Evolutionary conservation across 2,113 vertebrate genomes (phyloP).

Genomic region (Nerophis ophidion): DNA sequence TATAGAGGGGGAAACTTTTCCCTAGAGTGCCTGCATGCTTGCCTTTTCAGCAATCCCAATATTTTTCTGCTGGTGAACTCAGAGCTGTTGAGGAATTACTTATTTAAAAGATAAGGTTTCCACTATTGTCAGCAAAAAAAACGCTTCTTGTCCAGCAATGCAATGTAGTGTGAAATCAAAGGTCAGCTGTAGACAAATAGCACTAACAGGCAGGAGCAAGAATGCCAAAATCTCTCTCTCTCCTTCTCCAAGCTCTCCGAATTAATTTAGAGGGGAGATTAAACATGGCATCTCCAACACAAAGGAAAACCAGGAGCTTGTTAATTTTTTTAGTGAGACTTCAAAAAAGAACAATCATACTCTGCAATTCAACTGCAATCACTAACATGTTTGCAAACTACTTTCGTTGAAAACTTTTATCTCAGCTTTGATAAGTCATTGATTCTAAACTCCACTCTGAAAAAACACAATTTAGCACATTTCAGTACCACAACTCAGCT

Average conservation of each 20-base stretch:
- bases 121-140: constrained; percentile 76
- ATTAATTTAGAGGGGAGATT: constrained; percentile 72
- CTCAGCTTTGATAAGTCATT: constrained; percentile 53
- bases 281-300: constrained; percentile 54
- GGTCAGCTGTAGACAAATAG: constrained; percentile 74
- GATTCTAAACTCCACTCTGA: constrained; percentile 58
- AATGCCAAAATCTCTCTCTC: constrained; percentile 62
- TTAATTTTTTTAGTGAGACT: constrained; percentile 50
- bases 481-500: constrained; percentile 31
- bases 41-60: constrained; percentile 74
- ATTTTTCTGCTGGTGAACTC: constrained; percentile 72
- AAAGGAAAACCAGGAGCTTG: constrained; percentile 44
- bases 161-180: constrained; percentile 78
- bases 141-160: constrained; percentile 67
- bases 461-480: constrained; percentile 46
- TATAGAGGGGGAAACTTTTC: constrained; percentile 46
- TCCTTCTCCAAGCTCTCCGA: constrained; percentile 30
- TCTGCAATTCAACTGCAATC: constrained; percentile 46
- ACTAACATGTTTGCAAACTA: constrained; percentile 48
- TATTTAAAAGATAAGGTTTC: constrained; percentile 81
- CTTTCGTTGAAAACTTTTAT: constrained; percentile 61
- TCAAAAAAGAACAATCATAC: constrained; percentile 51
- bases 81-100: constrained; percentile 76
- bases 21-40: constrained; percentile 51
- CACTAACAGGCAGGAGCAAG: constrained; percentile 65